Evolutionary conservation across 2,797 vertebrate genomes (phyloP).

Genomic region (Pseudochirops corinnae): DNA sequence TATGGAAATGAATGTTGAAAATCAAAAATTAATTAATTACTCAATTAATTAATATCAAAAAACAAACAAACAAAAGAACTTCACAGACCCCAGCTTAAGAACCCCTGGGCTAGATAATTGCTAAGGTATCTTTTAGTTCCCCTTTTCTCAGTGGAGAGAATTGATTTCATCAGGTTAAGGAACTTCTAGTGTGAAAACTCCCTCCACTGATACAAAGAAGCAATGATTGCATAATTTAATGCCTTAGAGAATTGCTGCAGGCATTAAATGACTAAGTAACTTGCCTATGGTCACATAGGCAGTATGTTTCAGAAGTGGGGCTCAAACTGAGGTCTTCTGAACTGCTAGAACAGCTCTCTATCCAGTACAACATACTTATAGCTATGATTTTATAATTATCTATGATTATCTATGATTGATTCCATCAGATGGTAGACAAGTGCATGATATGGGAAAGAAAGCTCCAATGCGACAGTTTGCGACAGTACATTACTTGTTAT

Average conservation of each 20-base stretch:
- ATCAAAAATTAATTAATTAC: too few relatives aligned
- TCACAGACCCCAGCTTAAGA: not conserved
- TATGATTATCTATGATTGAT: not conserved
- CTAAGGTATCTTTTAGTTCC: not conserved
- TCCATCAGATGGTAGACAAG: not conserved
- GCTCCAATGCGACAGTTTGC: not conserved
- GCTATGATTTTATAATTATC: not conserved
- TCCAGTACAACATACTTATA: not conserved
- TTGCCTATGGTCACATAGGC: not conserved
- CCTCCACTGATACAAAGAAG: not conserved
- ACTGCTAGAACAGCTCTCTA: not conserved
- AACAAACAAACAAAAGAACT: not conserved
- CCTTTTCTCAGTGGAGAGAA: not conserved
- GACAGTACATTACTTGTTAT: not conserved
- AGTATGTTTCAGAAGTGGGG: not conserved
- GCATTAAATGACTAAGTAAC: not conserved
- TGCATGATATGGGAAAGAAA: constrained; percentile 6
- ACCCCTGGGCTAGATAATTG: not conserved
- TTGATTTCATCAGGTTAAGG: not conserved
- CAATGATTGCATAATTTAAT: not conserved
- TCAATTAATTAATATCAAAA: not conserved
- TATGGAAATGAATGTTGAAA: too few relatives aligned
- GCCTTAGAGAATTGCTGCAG: not conserved
- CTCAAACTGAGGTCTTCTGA: not conserved
- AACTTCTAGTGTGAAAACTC: not conserved